Percentiles rank a stretch among this genome's conserved stretches.
Conservation (phyloP, 2,113 vertebrate genomes). For the Sander vitreus region DNA sequence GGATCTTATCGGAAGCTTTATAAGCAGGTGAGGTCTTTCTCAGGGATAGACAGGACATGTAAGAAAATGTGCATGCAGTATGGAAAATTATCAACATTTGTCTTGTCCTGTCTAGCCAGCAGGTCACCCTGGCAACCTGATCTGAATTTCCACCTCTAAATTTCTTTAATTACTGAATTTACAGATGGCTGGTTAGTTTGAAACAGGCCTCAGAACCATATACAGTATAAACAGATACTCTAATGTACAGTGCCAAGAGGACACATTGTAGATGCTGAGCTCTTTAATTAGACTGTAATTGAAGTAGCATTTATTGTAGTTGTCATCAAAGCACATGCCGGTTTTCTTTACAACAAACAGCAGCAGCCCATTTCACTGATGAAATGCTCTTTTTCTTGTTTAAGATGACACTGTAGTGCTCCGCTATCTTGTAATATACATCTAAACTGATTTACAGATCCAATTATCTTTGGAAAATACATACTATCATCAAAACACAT, state of each 20-base stretch:
- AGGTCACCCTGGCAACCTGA: not conserved
- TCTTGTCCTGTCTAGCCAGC: not conserved
- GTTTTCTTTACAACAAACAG: not conserved
- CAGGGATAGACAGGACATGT: not conserved
- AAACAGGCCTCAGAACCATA: not conserved
- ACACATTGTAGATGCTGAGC: not conserved
- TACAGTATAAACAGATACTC: not conserved
- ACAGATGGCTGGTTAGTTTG: not conserved
- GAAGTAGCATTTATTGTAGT: not conserved
- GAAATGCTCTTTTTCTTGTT: not conserved
- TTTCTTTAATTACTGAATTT: not conserved
- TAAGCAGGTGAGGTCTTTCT: not conserved
- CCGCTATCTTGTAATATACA: not conserved
- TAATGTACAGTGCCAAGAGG: not conserved
- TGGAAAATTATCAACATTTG: not conserved
- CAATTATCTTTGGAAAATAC: not conserved
- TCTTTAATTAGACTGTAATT: not conserved
- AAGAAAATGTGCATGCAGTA: constrained; percentile 9
- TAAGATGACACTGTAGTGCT: not conserved
- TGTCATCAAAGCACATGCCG: not conserved
- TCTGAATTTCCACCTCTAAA: not conserved
- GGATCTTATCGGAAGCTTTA: not conserved
- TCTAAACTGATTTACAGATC: not conserved
- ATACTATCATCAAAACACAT: not conserved
- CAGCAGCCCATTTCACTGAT: constrained; percentile 1